A percentile compares a stretch with the other conserved stretches of the same genome.
These are phyloP conservation scores for Porphyrio hochstetteri DNA, from an alignment of 2,113 vertebrate genomes.

Conservation along the genomic window DNA sequence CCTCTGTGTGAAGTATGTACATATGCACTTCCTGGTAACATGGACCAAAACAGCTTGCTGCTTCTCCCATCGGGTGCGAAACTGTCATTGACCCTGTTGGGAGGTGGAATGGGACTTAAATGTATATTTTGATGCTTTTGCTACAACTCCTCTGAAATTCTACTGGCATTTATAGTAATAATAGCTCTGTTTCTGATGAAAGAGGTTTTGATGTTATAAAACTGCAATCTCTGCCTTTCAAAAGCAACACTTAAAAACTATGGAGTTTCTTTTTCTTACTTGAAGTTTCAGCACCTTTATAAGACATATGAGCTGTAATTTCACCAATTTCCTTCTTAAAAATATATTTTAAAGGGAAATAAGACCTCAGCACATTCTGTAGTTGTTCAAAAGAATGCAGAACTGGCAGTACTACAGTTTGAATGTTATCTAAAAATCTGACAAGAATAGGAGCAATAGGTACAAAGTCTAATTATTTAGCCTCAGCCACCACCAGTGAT, in stretches of 20 bases:
- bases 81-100: neutral
- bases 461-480: neutral
- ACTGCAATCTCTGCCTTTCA: neutral
- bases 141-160: neutral
- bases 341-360: conserved; percentile 2
- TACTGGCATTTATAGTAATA: neutral
- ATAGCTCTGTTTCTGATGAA: neutral
- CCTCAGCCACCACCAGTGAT: neutral
- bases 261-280: neutral
- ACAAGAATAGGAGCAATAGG: conserved; percentile 34
- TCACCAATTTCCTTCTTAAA: neutral
- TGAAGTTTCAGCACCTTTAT: neutral
- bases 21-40: neutral
- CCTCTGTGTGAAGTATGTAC: neutral
- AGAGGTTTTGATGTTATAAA: neutral
- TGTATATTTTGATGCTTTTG: neutral
- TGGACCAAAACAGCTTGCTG: neutral
- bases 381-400: conserved; percentile 20
- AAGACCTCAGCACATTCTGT: neutral
- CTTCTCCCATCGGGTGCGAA: neutral
- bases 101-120: neutral
- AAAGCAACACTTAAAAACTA: neutral
- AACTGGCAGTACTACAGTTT: conserved; percentile 49
- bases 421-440: conserved; percentile 18
- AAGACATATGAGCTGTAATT: neutral